Evolutionary conservation across 2,797 vertebrate genomes (phyloP).

Genomic region (Gastrophryne carolinensis): DNA sequence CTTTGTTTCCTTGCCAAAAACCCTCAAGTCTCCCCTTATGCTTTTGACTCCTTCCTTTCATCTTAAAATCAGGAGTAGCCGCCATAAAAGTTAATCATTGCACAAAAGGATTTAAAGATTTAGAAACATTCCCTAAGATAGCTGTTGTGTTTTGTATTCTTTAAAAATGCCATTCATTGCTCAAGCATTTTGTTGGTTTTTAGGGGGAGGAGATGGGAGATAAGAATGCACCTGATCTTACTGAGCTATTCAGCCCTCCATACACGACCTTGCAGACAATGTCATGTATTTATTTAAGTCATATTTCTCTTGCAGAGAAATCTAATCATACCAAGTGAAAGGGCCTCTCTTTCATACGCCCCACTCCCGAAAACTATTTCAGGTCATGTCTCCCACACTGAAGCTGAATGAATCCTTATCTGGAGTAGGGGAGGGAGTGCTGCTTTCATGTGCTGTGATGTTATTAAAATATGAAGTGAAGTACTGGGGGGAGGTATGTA

Average conservation of each 20-base stretch:
- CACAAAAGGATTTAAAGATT: slow-evolving; percentile 43
- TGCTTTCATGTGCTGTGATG: background rate
- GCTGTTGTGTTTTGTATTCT: slow-evolving; percentile 33
- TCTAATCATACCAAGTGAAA: background rate
- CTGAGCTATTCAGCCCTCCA: slow-evolving; percentile 20
- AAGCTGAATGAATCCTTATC: background rate
- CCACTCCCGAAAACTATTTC: background rate
- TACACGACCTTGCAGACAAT: slow-evolving; percentile 19
- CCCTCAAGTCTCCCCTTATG: slow-evolving; percentile 34
- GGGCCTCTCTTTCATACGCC: background rate
- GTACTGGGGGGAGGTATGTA: background rate
- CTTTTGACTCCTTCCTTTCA: slow-evolving; percentile 30
- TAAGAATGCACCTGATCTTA: slow-evolving; percentile 43
- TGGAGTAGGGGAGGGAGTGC: background rate
- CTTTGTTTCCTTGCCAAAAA: slow-evolving; percentile 37
- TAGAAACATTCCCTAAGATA: slow-evolving; percentile 27
- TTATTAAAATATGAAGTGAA: background rate
- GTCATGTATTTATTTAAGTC: background rate
- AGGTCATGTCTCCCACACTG: background rate
- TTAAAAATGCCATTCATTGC: slow-evolving; percentile 38
- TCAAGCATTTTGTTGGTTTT: slow-evolving; percentile 38
- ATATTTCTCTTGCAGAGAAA: background rate
- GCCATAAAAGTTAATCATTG: slow-evolving; percentile 50
- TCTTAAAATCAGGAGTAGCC: slow-evolving; percentile 34
- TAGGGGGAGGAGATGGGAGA: slow-evolving; percentile 29